These are phyloP conservation scores for Gadopsis marmoratus DNA, from an alignment of 2,797 vertebrate species.

Conservation along the genomic window DNA sequence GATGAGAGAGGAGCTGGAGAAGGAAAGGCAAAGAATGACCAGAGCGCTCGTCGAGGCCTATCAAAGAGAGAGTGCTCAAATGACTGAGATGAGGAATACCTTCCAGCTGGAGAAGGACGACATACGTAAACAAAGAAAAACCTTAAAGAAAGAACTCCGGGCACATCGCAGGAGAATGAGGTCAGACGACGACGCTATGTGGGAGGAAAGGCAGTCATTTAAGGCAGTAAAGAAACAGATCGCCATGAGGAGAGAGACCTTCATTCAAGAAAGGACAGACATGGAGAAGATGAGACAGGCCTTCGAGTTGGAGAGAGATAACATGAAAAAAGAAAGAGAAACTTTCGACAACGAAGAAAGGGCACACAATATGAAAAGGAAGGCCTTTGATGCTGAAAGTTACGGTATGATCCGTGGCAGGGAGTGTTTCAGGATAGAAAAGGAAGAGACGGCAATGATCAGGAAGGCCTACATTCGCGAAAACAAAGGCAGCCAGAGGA, in stretches of 20 bases:
- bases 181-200: not conserved
- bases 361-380: not conserved
- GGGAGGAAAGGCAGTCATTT: not conserved
- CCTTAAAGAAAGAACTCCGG: not conserved
- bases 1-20: conserved; percentile 23
- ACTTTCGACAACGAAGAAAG: not conserved
- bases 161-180: not conserved
- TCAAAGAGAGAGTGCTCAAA: not conserved
- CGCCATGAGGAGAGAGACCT: not conserved
- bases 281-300: not conserved
- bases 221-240: not conserved
- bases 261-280: not conserved
- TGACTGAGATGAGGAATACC: conserved; percentile 9
- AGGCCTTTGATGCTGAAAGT: conserved; percentile 1
- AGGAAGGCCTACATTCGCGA: conserved; percentile 14
- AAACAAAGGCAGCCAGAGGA: conserved; percentile 16
- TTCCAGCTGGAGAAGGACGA: conserved; percentile 2
- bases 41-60: not conserved
- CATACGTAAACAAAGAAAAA: not conserved
- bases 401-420: not conserved
- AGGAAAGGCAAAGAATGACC: conserved; percentile 1
- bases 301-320: conserved; percentile 3
- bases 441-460: not conserved
- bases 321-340: conserved; percentile 16
- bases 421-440: conserved; percentile 1